Evolutionary conservation across 2,888 invertebrate species (phyloP).

Genomic region (Drosophila falleni): DNA sequence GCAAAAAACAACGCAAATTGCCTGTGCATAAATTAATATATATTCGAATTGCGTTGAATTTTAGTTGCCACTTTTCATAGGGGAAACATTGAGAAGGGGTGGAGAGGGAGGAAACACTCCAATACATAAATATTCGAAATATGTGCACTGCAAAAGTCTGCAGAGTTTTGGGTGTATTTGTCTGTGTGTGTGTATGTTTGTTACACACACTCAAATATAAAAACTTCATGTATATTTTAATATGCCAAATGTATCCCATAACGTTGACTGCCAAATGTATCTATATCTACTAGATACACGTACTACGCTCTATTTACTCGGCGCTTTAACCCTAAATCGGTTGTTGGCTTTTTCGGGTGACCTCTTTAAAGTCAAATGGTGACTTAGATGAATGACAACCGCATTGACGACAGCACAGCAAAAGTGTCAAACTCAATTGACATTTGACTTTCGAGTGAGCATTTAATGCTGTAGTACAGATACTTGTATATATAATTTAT

Average conservation of each 20-base stretch:
- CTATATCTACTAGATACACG: conserved; percentile 8
- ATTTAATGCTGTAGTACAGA: neutral
- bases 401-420: neutral
- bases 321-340: conserved; percentile 5
- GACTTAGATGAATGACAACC: neutral
- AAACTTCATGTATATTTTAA: conserved; percentile 30
- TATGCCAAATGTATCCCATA: conserved; percentile 22
- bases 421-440: conserved; percentile 1
- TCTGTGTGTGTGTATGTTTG: neutral
- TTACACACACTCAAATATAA: conserved; percentile 18
- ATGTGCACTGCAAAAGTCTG: conserved; percentile 26
- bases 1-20: conserved; percentile 55
- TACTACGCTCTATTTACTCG: conserved; percentile 19
- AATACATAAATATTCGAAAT: conserved; percentile 27
- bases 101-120: neutral
- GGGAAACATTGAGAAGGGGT: neutral
- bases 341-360: neutral
- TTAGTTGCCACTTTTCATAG: conserved; percentile 17
- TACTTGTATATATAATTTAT: neutral
- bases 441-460: neutral
- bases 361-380: conserved; percentile 11
- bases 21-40: conserved; percentile 67
- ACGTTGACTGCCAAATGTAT: conserved; percentile 12
- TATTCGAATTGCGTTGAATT: conserved; percentile 62
- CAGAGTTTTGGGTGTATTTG: neutral